A percentile compares a stretch with the other conserved stretches of the same genome.
phyloP scores from a whole-genome alignment of 2,113 vertebrate genomes.

The Sisor rabdophorus region DNA sequence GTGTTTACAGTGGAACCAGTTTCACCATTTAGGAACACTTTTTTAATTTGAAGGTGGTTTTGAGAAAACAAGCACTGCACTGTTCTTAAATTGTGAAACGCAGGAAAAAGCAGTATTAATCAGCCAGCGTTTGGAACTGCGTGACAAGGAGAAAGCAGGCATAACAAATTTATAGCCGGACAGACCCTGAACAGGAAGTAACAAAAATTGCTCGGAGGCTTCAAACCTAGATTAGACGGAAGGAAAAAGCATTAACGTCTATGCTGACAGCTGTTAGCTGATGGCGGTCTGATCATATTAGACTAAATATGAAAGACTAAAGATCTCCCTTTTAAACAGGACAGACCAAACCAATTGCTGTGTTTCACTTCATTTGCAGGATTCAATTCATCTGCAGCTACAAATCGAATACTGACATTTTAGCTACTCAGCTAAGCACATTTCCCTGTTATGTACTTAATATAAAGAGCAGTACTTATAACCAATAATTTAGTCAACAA shows the following conservation, averaged over 20 bases:
- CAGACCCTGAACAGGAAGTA: conserved; percentile 14
- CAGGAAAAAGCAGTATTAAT: conserved; percentile 26
- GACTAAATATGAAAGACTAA: background rate
- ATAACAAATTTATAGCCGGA: conserved; percentile 38
- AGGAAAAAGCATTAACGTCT: conserved; percentile 7
- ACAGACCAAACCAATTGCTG: conserved; percentile 24
- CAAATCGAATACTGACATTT: conserved; percentile 46
- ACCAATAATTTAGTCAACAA: conserved; percentile 35
- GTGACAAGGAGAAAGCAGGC: conserved; percentile 40
- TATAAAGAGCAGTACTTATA: background rate
- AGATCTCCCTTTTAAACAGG: background rate
- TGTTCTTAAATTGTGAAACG: conserved; percentile 14
- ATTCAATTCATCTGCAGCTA: conserved; percentile 45
- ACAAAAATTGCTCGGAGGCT: background rate
- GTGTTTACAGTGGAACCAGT: background rate
- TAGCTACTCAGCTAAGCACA: background rate
- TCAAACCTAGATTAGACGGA: conserved; percentile 40
- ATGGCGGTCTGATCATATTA: background rate
- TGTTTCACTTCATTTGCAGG: conserved; percentile 34
- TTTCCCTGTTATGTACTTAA: background rate
- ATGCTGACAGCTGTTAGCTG: background rate
- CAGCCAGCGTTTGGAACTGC: background rate
- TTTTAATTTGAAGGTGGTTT: background rate
- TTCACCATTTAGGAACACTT: background rate
- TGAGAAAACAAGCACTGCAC: background rate